Evolutionary conservation across 1,140 invertebrate species (phyloP), one percentile per base, ranked within the genome.

Genomic region (Zaprionus tsacasi): DNA sequence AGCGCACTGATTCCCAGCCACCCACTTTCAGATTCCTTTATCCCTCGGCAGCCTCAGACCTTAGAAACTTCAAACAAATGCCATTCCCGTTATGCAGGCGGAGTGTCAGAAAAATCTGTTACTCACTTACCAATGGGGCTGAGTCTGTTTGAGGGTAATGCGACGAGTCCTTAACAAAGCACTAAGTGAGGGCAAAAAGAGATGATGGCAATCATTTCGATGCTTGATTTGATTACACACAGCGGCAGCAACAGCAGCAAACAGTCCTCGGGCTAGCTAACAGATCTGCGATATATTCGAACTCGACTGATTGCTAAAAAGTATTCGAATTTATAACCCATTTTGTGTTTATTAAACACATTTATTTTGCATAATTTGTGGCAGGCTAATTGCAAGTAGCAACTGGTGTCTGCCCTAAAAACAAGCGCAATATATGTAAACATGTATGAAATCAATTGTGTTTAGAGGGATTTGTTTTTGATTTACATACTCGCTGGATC

Each of bases 61-160:
- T n/a, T n/a, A n/a, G n/a, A 89, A 89, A 89, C 86, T 90, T 89
- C 71, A 76, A 89, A 81, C 81, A 85, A 89, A 90, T 85, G 79
- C 78, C 56, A 70, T 82, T 69, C 72, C 66, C 76, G 63, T 76
- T 87, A 79, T 76, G 76, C 77, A 61, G 81, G 80, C 85, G 54
- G 59, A 52, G 78, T 81, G 85, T 89, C 85, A 85, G 76, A 85
- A 89, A 89, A 89, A 89, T 89, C 77, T 89, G 85, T 89, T 89
- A 81, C 85, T 81, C 68, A 76, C 82, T 78, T 86, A 71, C 63
- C 79, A 72, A 59, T 65, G 57, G 48, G 65, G 50, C 56, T 59
- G 36, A 68, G 59, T 54, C 64, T 68, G 38, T 27, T 27, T 27
- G 35, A 58, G 64, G 27, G 59, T 54, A 68, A 68, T 68, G 54